phyloP scores from a whole-genome alignment of 1,140 invertebrate species.

The Ganaspis sp. region DNA sequence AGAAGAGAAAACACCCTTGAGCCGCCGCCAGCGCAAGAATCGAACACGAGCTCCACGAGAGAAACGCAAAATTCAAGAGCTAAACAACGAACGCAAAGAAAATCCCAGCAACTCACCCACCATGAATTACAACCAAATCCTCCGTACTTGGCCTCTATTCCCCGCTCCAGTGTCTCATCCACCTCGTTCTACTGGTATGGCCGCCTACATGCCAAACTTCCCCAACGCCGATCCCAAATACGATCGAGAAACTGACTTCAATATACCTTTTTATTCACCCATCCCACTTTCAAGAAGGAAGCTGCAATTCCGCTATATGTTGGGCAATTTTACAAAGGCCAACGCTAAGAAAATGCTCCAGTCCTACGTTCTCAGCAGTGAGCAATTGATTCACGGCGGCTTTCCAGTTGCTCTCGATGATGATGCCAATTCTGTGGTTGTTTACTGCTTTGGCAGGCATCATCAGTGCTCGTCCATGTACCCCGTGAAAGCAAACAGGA shows the following conservation, averaged over 20 bases:
- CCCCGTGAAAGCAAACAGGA: constrained; percentile 77
- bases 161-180: too few species aligned
- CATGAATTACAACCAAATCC: background rate
- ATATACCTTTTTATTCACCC: too few species aligned
- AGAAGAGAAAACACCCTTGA: constrained; percentile 58
- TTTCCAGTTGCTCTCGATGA: constrained; percentile 68
- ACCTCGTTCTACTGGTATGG: too few species aligned
- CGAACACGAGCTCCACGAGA: constrained; percentile 64
- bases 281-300: too few species aligned
- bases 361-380: constrained; percentile 80
- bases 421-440: constrained; percentile 78
- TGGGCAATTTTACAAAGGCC: constrained; percentile 67
- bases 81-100: constrained; percentile 42
- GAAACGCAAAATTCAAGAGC: constrained; percentile 44
- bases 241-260: too few species aligned
- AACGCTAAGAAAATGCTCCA: constrained; percentile 73
- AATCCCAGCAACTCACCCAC: constrained; percentile 22
- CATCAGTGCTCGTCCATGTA: constrained; percentile 26
- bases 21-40: constrained; percentile 73
- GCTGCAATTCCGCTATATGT: too few species aligned
- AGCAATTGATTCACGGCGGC: constrained; percentile 87
- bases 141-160: too few species aligned
- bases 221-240: too few species aligned
- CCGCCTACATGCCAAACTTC: too few species aligned
- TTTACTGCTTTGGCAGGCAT: constrained; percentile 61